phyloP scores from a whole-genome alignment of 2,113 vertebrate genomes.

The Lophochroa leadbeateri region DNA sequence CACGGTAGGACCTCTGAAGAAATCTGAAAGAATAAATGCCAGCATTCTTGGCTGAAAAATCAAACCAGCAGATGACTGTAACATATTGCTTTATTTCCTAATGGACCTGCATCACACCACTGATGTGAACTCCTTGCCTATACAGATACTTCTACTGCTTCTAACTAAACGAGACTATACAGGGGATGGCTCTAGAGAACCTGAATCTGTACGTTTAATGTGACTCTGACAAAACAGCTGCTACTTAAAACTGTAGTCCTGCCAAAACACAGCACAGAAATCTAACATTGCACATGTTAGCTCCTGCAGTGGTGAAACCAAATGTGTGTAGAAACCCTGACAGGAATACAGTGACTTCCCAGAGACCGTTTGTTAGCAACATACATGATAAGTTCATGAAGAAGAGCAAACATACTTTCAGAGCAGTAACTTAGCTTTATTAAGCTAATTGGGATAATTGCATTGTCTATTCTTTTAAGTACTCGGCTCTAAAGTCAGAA shows the following conservation, averaged over 20 bases:
- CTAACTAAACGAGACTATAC: not conserved
- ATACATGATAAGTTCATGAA: accelerated
- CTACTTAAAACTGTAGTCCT: not conserved
- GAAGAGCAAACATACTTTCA: not conserved
- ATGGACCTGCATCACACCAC: accelerated
- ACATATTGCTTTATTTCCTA: not conserved
- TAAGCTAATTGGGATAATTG: not conserved
- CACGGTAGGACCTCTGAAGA: constrained; percentile 91
- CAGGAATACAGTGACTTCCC: not conserved
- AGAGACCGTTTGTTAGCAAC: not conserved
- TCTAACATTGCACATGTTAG: accelerated
- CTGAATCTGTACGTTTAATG: not conserved
- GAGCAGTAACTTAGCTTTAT: not conserved
- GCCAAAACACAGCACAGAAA: not conserved
- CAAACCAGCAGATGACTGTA: not conserved
- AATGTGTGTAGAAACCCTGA: not conserved
- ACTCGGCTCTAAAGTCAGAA: not conserved
- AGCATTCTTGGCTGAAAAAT: not conserved
- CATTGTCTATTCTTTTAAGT: not conserved
- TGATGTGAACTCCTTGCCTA: not conserved
- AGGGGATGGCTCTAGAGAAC: not conserved
- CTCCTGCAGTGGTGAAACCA: not conserved
- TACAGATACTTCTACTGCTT: not conserved
- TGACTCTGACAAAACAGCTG: accelerated
- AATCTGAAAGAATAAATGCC: constrained; percentile 77